Evolutionary conservation across 2,888 invertebrate genomes (phyloP).

Genomic region (Pseudococcus longispinus): DNA sequence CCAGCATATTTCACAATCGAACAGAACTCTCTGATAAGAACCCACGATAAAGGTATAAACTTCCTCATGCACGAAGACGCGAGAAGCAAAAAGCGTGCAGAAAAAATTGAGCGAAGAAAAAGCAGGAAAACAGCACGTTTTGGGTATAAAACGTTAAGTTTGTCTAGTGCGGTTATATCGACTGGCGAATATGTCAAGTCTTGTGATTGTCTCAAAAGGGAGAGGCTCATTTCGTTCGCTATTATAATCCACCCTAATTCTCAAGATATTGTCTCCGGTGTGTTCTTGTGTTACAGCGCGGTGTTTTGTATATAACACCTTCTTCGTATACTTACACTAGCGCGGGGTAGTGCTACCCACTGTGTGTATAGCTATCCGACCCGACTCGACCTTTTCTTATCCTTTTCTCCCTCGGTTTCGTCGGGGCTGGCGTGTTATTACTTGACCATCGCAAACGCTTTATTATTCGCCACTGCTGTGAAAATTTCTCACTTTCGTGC

Average conservation of each 20-base stretch:
- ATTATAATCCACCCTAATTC: slow-evolving; percentile 56
- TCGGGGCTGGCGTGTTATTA: not conserved
- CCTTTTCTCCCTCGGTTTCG: slow-evolving; percentile 30
- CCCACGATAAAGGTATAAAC: not conserved
- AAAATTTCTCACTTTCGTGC: slow-evolving; percentile 29
- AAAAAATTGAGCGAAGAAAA: not conserved
- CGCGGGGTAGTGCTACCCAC: not conserved
- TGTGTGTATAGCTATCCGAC: slow-evolving; percentile 27
- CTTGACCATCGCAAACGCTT: slow-evolving; percentile 56
- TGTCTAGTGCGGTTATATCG: slow-evolving; percentile 41
- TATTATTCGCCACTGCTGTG: slow-evolving; percentile 46
- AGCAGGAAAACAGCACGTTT: not conserved
- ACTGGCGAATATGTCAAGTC: slow-evolving; percentile 54
- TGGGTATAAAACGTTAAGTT: slow-evolving; percentile 34
- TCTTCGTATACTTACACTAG: not conserved
- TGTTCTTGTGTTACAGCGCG: not conserved
- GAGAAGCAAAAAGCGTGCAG: not conserved
- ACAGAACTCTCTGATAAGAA: not conserved
- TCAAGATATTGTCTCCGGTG: slow-evolving; percentile 54
- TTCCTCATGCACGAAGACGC: not conserved
- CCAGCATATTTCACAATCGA: not conserved
- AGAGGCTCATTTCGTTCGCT: slow-evolving; percentile 25
- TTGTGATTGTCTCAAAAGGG: slow-evolving; percentile 28
- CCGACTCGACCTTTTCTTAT: slow-evolving; percentile 54
- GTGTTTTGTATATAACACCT: slow-evolving; percentile 48